phyloP scores from a whole-genome alignment of 1,140 invertebrate species.

The Drosophila mayri region DNA sequence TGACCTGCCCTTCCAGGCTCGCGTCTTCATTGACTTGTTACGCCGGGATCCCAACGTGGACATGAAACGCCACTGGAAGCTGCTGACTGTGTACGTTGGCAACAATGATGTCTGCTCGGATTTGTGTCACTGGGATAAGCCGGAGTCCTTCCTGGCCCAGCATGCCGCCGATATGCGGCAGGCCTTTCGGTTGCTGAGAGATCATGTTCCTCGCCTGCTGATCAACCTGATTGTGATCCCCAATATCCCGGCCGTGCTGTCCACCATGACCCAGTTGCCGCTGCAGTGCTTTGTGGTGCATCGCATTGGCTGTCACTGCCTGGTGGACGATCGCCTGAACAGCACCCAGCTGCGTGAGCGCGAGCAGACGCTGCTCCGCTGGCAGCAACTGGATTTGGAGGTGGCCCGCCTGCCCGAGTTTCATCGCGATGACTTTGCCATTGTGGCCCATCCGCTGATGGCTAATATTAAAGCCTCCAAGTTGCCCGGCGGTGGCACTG shows the following conservation, averaged over 20 bases:
- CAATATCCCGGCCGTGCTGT: slow-evolving; percentile 71
- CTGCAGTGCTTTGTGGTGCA: slow-evolving; percentile 83
- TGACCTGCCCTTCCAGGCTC: slow-evolving; percentile 88
- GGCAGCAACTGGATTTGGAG: slow-evolving; percentile 83
- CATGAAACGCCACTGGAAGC: slow-evolving; percentile 89
- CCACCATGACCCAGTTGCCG: slow-evolving; percentile 67
- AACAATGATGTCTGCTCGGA: slow-evolving; percentile 90
- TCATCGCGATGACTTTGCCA: slow-evolving; percentile 86
- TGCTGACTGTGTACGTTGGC: slow-evolving; percentile 89
- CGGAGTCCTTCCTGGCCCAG: slow-evolving; percentile 44
- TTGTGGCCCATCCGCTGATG: slow-evolving; percentile 87
- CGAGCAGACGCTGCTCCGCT: slow-evolving; percentile 83
- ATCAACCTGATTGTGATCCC: slow-evolving; percentile 70
- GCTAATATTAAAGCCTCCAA: slow-evolving; percentile 83
- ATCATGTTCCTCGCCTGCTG: slow-evolving; percentile 71
- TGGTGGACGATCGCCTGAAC: slow-evolving; percentile 84
- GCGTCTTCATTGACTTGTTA: slow-evolving; percentile 87
- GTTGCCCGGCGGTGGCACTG: slow-evolving; percentile 83
- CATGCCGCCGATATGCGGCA: slow-evolving; percentile 63
- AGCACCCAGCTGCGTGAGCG: slow-evolving; percentile 43
- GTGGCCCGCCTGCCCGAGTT: slow-evolving; percentile 79
- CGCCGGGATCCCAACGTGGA: slow-evolving; percentile 87
- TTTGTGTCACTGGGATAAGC: slow-evolving; percentile 85
- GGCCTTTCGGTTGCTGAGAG: slow-evolving; percentile 67
- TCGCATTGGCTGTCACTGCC: slow-evolving; percentile 86